phyloP scores from a whole-genome alignment of 2,888 invertebrate genomes.

The Frankliniella fusca region DNA sequence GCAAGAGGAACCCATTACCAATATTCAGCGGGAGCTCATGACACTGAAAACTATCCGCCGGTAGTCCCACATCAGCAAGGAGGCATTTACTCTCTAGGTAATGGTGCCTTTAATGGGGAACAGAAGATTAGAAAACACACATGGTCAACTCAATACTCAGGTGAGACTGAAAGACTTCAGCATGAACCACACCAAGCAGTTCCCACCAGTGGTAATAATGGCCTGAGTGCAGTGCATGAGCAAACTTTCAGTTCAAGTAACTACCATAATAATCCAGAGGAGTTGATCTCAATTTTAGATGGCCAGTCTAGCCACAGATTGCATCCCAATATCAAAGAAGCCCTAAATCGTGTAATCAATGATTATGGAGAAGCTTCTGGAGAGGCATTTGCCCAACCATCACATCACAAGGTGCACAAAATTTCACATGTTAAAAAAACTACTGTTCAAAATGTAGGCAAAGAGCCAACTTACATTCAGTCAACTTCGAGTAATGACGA shows the following conservation, averaged over 20 bases:
- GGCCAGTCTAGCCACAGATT: not conserved
- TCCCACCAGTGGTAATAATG: too few species aligned
- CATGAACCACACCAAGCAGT: too few species aligned
- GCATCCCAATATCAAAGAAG: not conserved
- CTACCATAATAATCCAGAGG: not conserved
- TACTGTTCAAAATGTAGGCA: not conserved
- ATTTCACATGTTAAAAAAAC: not conserved
- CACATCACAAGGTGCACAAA: not conserved
- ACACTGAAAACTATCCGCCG: too few species aligned
- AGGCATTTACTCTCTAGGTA: too few species aligned
- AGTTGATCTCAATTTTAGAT: not conserved
- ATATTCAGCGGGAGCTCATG: too few species aligned
- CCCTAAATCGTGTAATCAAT: not conserved
- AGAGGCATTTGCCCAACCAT: not conserved
- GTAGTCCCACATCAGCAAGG: too few species aligned
- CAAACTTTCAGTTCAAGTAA: not conserved
- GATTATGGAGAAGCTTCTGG: not conserved
- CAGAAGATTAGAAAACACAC: conserved; percentile 1
- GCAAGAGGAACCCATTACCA: too few species aligned
- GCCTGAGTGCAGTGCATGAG: too few species aligned
- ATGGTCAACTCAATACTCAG: not conserved
- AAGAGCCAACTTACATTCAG: not conserved
- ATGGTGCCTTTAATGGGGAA: not conserved
- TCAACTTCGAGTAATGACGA: not conserved
- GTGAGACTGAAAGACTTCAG: too few species aligned